Conservation (phyloP, 2,888 invertebrate genomes). For the Pachycephus smyrnensis region DNA sequence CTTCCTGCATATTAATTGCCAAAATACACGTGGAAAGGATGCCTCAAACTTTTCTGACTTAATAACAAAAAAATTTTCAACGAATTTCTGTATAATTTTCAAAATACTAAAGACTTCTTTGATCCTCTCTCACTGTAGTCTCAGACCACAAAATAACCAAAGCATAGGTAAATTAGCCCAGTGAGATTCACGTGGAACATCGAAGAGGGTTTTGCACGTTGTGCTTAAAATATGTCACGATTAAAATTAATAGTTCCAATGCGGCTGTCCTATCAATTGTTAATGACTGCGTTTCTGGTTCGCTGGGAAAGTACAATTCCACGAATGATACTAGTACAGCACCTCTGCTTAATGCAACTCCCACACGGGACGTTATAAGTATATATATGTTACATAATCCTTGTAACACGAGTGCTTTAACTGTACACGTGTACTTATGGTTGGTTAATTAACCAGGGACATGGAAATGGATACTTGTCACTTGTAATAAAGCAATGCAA, state of each 20-base stretch:
- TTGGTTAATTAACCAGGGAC: background rate
- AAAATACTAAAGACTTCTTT: background rate
- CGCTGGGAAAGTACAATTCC: background rate
- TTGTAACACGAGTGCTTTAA: slow-evolving; percentile 10
- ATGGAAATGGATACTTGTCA: background rate
- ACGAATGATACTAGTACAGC: background rate
- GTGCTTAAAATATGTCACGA: background rate
- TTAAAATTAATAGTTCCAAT: background rate
- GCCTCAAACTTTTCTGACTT: background rate
- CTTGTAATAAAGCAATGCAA: background rate
- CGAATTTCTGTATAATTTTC: background rate
- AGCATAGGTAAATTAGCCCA: background rate
- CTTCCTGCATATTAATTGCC: slow-evolving; percentile 16
- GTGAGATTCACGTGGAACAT: background rate
- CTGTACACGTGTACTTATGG: slow-evolving; percentile 2
- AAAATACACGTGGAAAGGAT: background rate
- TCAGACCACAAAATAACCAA: background rate
- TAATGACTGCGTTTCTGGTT: background rate
- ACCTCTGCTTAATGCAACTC: background rate
- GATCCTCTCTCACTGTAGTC: background rate
- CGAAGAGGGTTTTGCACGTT: background rate
- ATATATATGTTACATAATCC: slow-evolving; percentile 11
- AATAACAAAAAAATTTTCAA: background rate
- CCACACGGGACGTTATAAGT: background rate
- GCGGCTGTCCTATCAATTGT: background rate